A percentile compares a stretch with the other conserved stretches of the same genome.
Evolutionary conservation across 37 sponge, comb jelly and placozoan genomes (phyloP).

Genomic region (Ephydatia muelleri): DNA sequence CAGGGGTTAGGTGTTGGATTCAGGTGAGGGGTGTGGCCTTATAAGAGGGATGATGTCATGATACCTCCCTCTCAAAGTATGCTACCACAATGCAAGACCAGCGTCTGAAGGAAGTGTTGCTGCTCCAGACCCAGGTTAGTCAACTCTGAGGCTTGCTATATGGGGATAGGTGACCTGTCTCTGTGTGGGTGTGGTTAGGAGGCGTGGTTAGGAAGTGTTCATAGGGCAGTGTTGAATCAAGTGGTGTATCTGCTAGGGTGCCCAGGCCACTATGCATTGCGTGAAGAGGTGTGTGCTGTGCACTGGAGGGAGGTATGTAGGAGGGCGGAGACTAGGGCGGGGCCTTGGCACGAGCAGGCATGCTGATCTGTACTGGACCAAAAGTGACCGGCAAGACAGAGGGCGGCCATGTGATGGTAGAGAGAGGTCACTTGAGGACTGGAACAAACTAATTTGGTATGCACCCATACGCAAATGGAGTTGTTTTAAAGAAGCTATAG

Average conservation of each 20-base stretch:
- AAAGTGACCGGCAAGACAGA: not conserved
- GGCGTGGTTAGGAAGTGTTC: too few species aligned
- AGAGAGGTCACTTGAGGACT: not conserved
- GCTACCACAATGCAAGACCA: not conserved
- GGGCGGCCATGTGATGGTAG: too few species aligned
- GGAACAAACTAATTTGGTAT: not conserved
- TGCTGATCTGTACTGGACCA: not conserved
- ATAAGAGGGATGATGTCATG: not conserved
- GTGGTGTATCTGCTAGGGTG: too few species aligned
- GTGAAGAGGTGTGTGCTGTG: conserved; percentile 52
- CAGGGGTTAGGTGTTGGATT: conserved; percentile 66
- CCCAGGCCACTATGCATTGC: conserved; percentile 18
- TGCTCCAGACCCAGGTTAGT: not conserved
- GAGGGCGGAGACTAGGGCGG: conserved; percentile 4
- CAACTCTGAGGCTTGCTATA: not conserved
- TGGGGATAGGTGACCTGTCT: too few species aligned
- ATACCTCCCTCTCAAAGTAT: not conserved
- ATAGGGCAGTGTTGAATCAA: too few species aligned
- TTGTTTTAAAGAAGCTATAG: too few species aligned
- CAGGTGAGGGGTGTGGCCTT: conserved; percentile 22
- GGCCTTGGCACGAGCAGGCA: not conserved
- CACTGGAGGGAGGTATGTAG: conserved; percentile 51
- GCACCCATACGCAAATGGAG: too few species aligned
- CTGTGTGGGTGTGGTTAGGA: too few species aligned
- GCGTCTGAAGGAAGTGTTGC: not conserved